Conservation (phyloP, 2,113 vertebrate species). For the Strix uralensis region DNA sequence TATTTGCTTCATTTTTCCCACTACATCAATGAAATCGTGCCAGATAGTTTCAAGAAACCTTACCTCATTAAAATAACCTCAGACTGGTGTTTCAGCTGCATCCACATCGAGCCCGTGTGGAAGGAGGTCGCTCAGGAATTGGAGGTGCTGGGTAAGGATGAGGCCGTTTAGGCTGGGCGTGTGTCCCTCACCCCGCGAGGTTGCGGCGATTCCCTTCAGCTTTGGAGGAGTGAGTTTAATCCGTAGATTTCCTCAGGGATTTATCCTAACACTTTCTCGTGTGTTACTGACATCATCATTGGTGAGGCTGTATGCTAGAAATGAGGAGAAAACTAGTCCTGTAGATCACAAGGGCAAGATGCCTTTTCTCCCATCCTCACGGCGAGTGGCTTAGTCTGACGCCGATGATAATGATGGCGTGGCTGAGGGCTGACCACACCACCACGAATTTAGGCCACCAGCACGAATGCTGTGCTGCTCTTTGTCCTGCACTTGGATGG, state of each 20-base stretch:
- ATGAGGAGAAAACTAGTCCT: background rate
- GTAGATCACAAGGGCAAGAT: background rate
- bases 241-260: background rate
- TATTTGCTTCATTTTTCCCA: slow-evolving; percentile 90
- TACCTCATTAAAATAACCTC: slow-evolving; percentile 98
- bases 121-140: slow-evolving; percentile 92
- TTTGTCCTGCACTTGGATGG: background rate
- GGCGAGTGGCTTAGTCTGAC: fast-evolving
- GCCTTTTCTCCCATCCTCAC: fast-evolving
- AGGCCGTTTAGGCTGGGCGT: fast-evolving
- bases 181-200: fast-evolving
- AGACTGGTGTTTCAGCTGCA: slow-evolving; percentile 97
- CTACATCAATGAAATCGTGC: slow-evolving; percentile 88
- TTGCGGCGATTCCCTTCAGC: background rate
- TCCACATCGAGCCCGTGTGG: slow-evolving; percentile 96
- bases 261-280: background rate
- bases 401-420: fast-evolving
- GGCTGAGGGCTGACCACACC: fast-evolving
- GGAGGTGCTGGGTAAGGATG: slow-evolving; percentile 83
- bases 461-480: fast-evolving
- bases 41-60: slow-evolving; percentile 89
- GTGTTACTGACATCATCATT: fast-evolving
- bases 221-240: background rate
- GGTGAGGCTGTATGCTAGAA: background rate
- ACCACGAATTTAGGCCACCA: background rate